Percentiles rank a stretch among this genome's conserved stretches.
Evolutionary conservation across 2,797 vertebrate genomes (phyloP).

Genomic region (Tadarida brasiliensis): DNA sequence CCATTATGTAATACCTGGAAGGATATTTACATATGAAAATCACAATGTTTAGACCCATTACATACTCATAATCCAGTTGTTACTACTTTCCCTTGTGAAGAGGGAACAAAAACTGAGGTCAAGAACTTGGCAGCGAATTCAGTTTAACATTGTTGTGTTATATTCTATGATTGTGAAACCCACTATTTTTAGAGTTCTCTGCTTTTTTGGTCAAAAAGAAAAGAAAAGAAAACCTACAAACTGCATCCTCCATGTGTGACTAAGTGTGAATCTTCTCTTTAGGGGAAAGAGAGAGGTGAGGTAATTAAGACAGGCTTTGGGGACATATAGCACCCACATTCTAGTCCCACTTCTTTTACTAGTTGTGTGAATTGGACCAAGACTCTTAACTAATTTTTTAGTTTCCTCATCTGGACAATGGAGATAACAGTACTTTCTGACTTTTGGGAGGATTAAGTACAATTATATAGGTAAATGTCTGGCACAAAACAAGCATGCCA

Average conservation of each 20-base stretch:
- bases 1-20: not conserved
- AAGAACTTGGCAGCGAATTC: constrained; percentile 49
- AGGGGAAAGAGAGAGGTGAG: not conserved
- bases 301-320: not conserved
- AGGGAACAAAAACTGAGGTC: constrained; percentile 61
- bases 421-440: not conserved
- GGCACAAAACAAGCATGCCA: not conserved
- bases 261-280: not conserved
- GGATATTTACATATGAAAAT: constrained; percentile 10
- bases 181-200: constrained; percentile 47
- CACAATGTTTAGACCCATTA: not conserved
- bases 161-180: constrained; percentile 36
- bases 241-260: not conserved
- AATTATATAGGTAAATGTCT: not conserved
- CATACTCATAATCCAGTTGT: not conserved
- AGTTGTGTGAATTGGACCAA: not conserved
- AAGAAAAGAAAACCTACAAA: not conserved
- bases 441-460: not conserved
- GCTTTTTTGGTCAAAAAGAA: not conserved
- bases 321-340: not conserved
- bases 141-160: not conserved
- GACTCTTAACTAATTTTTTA: not conserved
- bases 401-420: constrained; percentile 5
- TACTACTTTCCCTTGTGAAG: constrained; percentile 35
- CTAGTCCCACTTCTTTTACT: not conserved